Percentiles rank a stretch among this genome's conserved stretches.
These are phyloP conservation scores for Apomyelois bistriatella DNA, from an alignment of 2,888 invertebrate genomes.

Conservation along the genomic window DNA sequence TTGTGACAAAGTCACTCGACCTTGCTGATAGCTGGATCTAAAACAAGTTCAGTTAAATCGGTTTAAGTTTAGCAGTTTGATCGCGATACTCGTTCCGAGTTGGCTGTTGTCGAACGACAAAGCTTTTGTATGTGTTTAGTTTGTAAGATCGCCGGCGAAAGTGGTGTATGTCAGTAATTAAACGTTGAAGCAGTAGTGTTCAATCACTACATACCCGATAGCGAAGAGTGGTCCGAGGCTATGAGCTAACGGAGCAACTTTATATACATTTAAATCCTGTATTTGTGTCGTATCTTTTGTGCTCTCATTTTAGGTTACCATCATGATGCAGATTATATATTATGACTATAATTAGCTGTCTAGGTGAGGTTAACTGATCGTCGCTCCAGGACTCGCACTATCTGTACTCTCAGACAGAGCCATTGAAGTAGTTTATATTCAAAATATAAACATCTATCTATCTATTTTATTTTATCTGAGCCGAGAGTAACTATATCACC, in stretches of 20 bases:
- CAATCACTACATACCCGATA: slow-evolving; percentile 36
- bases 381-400: too few species aligned
- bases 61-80: slow-evolving; percentile 47
- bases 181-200: slow-evolving; percentile 35
- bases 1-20: slow-evolving; percentile 12
- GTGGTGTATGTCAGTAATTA: slow-evolving; percentile 42
- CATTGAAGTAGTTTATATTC: too few species aligned
- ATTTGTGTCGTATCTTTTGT: too few species aligned
- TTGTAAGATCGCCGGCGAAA: slow-evolving; percentile 40
- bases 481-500: too few species aligned
- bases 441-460: too few species aligned
- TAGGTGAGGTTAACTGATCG: too few species aligned
- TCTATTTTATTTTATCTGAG: not conserved
- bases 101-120: slow-evolving; percentile 44
- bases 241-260: slow-evolving; percentile 11
- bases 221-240: not conserved
- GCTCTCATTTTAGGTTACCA: too few species aligned
- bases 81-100: slow-evolving; percentile 46
- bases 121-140: slow-evolving; percentile 51
- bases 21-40: slow-evolving; percentile 25
- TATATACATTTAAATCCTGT: too few species aligned
- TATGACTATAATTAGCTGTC: too few species aligned
- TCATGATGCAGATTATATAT: too few species aligned
- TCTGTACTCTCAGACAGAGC: too few species aligned
- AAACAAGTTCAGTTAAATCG: slow-evolving; percentile 41